Base-by-base conservation (phyloP, 2,797 vertebrate species). In the Gymnoscopelus braueri region DNA sequence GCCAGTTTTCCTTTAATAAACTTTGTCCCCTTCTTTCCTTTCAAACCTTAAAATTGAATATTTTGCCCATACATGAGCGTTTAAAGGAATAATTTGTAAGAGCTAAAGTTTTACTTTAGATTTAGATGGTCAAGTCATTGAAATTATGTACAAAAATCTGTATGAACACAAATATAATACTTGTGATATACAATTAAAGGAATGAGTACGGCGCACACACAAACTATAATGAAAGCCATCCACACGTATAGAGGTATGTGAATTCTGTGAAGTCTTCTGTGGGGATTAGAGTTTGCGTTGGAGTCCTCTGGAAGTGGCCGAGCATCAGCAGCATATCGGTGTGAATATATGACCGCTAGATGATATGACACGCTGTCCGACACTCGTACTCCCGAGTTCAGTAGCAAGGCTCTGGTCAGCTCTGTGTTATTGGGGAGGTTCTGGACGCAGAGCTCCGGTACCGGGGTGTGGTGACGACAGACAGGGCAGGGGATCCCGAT, bases 91-190 rank as follows among this genome's bases (percentile, higher is more conserved):
- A 5, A 4, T 35, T 35, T 35, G 5, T 35, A 35, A 35, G 26
- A 29, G 26, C 2, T 35, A 35, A 35, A 1, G 32, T 35, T 35
- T 35, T 35, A 5, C 7, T 29, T 29, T 29, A 3, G 26, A 3
- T 29, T 29, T 29, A 4, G 26, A 29, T 29, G 1, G 1, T 72
- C 0, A 81, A 83, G 60, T 82, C 69, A 4, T 90, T 85, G 82
- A 94, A 92, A 83, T 94, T 93, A 58, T 95, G 94, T 44, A 95
- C 90, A 66, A 95, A 94, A 76, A 2, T 8, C 0, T 95, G 88
- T 80, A 95, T 92, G 69, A 94, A 95, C 67, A 95, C 88, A 80
- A 95, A 93, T 13, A 84, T 72, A 95, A 84, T 79, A 95, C 91
- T 71, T 92, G 88, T 44, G 8, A 44, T 9, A 44, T 93, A 91